Evolutionary conservation across 2,797 vertebrate genomes (phyloP).

Genomic region (Podargus strigoides): DNA sequence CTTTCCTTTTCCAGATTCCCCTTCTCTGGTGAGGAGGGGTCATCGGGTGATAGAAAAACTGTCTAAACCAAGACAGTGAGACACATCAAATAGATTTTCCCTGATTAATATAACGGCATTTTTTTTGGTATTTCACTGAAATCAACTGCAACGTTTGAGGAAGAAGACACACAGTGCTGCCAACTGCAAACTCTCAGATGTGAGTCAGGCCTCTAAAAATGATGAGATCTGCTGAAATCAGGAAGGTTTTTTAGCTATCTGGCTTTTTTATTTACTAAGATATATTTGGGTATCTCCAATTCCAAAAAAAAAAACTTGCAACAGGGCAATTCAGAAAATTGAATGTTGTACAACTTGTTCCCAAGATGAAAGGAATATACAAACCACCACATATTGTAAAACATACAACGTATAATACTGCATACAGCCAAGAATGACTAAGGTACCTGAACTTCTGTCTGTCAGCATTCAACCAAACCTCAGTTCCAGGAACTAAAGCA

Average conservation of each 20-base stretch:
- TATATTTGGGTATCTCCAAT: neutral
- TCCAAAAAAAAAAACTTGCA: neutral
- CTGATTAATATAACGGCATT: neutral
- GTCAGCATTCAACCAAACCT: neutral
- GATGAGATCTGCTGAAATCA: neutral
- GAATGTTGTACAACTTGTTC: neutral
- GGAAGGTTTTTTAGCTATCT: neutral
- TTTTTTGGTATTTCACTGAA: neutral
- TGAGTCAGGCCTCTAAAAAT: neutral
- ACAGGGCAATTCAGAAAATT: neutral
- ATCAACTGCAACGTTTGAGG: neutral
- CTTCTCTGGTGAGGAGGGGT: too few relatives aligned
- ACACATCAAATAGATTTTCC: neutral
- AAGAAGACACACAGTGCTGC: neutral
- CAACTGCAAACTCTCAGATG: neutral
- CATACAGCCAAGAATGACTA: accelerated
- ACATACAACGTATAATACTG: neutral
- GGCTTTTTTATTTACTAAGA: neutral
- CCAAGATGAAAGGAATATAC: neutral
- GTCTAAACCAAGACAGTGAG: too few relatives aligned
- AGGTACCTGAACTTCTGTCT: neutral
- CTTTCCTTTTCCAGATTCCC: too few relatives aligned
- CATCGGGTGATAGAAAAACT: too few relatives aligned
- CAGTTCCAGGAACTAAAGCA: neutral
- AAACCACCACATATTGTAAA: neutral